Evolutionary conservation across 2,888 invertebrate genomes (phyloP), one percentile per base, ranked within the genome.

Genomic region (Drosophila paranaensis): DNA sequence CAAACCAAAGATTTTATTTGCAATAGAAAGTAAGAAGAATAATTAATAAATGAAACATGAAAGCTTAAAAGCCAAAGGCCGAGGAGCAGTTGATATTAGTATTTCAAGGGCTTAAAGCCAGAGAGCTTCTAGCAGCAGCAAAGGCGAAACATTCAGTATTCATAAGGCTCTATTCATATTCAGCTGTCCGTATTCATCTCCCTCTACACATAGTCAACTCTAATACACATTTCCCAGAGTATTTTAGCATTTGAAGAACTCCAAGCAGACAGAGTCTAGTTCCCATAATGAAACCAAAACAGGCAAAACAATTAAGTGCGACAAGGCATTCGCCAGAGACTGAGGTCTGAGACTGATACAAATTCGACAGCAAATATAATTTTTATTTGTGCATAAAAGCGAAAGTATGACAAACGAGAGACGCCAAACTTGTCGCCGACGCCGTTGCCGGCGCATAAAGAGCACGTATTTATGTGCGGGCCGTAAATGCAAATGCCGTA

Each of bases 401-500:
- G 48, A 67, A 63, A 63, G 48, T 58, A 60, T 50, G 66, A 58
- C 39, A 55, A 55, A 60, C 40, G 73, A 60, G 73, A 60, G 50
- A 66, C 56, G 56, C 20, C 39, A 25, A 56, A 51, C 65, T 55
- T 72, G 55, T 45, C 48, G 45, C 50, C 45, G 45, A 45, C 56
- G 40, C 40, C 51, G 51, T 56, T 16, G 50, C 40, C 50, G 25
- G 25, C 64, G 46, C 55, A 64, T 64, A 72, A 67, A 62, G 35
- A 56, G 42, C 61, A 62, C 58, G 45, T 74, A 60, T 73, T 75
- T 75, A 78, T 74, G 73, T 53, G 40, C 27, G 43, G 56, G 56
- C 50, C 62, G 67, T 75, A 73, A 77, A 77, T 73, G 78, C 60
- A 53, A 75, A 65, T 37, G 60, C 68, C 68, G 68, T 69, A 51